Evolutionary conservation across 2,797 vertebrate genomes (phyloP).

Genomic region (Bufotes viridis): DNA sequence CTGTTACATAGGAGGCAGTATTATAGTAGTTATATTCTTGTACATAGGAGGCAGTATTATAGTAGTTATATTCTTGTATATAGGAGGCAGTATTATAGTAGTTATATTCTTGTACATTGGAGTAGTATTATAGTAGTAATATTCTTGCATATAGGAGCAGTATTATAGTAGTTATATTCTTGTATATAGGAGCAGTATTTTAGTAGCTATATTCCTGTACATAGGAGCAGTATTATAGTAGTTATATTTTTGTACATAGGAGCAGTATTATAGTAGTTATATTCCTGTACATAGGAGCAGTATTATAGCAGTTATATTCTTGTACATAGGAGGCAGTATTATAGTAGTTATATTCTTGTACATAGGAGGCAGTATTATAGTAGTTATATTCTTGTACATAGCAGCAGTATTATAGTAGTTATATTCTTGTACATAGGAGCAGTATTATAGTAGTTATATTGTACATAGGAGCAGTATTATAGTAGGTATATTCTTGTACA

Average conservation of each 20-base stretch:
- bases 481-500: not conserved
- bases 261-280: constrained; percentile 2
- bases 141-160: not conserved
- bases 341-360: constrained; percentile 9
- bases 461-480: not conserved
- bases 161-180: constrained; percentile 10
- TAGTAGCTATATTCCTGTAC: not conserved
- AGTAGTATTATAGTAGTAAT: not conserved
- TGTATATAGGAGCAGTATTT: not conserved
- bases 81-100: constrained; percentile 5
- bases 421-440: not conserved
- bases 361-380: constrained; percentile 1
- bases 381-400: constrained; percentile 7
- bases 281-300: not conserved
- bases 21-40: constrained; percentile 6
- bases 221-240: not conserved
- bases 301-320: too few species aligned
- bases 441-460: constrained; percentile 3
- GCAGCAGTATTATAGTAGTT: not conserved
- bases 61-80: constrained; percentile 1
- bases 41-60: not conserved
- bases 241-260: not conserved
- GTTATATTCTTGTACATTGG: constrained; percentile 12
- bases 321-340: not conserved
- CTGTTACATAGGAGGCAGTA: not conserved